Evolutionary conservation across 2,113 vertebrate genomes (phyloP).

Genomic region (Hydrolagus affinis): DNA sequence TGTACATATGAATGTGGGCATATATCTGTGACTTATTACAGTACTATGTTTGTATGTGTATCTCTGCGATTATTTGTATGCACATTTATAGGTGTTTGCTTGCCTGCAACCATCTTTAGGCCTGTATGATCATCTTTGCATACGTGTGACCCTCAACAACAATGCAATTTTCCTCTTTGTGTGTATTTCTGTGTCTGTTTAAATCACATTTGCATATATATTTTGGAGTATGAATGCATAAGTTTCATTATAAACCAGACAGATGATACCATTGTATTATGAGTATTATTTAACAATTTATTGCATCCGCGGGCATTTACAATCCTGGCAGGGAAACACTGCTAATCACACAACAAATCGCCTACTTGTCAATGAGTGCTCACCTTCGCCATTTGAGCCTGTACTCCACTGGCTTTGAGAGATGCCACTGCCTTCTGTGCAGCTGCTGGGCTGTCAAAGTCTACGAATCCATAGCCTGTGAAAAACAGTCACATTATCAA

Average conservation of each 20-base stretch:
- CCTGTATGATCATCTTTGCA: too few relatives aligned
- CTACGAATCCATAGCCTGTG: constrained; percentile 94
- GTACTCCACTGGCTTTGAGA: constrained; percentile 92
- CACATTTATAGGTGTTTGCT: too few relatives aligned
- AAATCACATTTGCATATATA: background rate
- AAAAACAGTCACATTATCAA: constrained; percentile 39
- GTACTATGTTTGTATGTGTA: background rate
- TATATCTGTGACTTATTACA: background rate
- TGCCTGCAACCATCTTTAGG: too few relatives aligned
- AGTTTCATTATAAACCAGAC: background rate
- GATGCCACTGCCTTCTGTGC: constrained; percentile 97
- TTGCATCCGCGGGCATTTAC: background rate
- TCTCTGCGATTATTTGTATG: too few relatives aligned
- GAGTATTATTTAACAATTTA: too few relatives aligned
- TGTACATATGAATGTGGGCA: background rate
- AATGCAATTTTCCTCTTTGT: too few relatives aligned
- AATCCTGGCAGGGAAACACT: background rate
- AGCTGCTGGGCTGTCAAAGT: constrained; percentile 97
- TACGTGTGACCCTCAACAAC: too few relatives aligned
- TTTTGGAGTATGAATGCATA: too few relatives aligned
- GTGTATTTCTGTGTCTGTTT: background rate
- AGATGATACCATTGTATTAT: background rate
- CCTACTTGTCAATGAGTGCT: constrained; percentile 36
- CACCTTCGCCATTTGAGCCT: constrained; percentile 99
- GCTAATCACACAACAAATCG: background rate